Conservation (phyloP, 2,888 invertebrate species). For the Agonopterix alstromeriana region DNA sequence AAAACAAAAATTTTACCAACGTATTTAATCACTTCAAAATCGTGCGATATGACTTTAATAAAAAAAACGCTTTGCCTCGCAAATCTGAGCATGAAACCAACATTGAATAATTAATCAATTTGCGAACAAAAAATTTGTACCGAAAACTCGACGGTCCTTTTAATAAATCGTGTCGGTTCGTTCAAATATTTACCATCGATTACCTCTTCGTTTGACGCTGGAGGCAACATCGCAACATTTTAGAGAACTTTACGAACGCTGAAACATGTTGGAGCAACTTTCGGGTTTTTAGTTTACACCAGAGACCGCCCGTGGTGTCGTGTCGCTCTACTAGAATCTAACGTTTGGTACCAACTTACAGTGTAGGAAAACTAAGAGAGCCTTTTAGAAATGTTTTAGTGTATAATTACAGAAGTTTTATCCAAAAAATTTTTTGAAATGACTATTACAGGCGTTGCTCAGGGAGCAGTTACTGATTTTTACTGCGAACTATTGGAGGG, state of each 20-base stretch:
- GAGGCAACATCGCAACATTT: constrained; percentile 5
- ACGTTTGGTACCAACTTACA: background rate
- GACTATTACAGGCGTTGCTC: too few relatives aligned
- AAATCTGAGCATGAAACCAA: too few relatives aligned
- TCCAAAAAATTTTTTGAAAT: too few relatives aligned
- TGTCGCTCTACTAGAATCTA: background rate
- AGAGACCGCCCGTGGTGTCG: constrained; percentile 1
- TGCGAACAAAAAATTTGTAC: too few relatives aligned
- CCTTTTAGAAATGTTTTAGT: background rate
- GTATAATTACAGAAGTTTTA: too few relatives aligned
- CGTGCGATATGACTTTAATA: too few relatives aligned
- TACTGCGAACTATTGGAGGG: too few relatives aligned
- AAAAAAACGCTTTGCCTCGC: too few relatives aligned
- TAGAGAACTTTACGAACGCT: constrained; percentile 2
- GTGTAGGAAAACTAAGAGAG: background rate
- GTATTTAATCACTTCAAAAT: too few relatives aligned
- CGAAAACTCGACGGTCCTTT: background rate
- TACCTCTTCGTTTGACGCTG: constrained; percentile 1
- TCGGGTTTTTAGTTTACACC: constrained; percentile 9
- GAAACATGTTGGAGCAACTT: constrained; percentile 8
- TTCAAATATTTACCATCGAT: constrained; percentile 7
- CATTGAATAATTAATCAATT: too few relatives aligned
- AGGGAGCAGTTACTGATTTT: too few relatives aligned
- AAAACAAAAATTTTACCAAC: too few relatives aligned
- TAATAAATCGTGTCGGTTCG: background rate